Base-by-base conservation (phyloP, 2,797 vertebrate genomes). In the Takifugu ocellatus region DNA sequence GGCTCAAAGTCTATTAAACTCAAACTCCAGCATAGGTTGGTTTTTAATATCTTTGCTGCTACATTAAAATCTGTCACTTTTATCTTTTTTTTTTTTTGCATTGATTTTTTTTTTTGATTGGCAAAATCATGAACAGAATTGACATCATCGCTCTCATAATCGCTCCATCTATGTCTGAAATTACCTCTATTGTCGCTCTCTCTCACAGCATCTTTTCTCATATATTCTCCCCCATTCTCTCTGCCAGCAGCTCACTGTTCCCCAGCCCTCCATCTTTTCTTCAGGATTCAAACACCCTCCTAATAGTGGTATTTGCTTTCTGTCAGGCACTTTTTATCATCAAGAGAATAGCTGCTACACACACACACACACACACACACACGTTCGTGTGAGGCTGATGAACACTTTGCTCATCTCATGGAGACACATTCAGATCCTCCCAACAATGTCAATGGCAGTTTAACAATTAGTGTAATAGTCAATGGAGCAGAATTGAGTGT, bases 251-350 rank as follows among this genome's bases (percentile, higher is more conserved):
- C 68, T 54, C 6, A 43, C 72, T 39, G 58, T 82, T 84, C 78
- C 71, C 59, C 57, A 76, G 61, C 70, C 81, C 78, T 78, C 78
- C 70, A 51, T 64, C 63, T 77, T 58, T 63, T 63, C 68, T 56
- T 39, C 51, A 16, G 51, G 36, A 75, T 71, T 64, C 51, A 59
- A 69, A 50, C 62, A 61, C 39, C 50, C 26, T 63, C 56, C 49
- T 83, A 70, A 81, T 76, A 60, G 70, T 59, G 72, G 73, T 80
- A 65, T 83, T 84, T 74, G 72, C 75, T 82, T 70, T 78, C 75
- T 79, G 76, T 79, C 76, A 79, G 77, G 49, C 75, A 1, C 26
- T 56, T 70, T 77, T 78, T 84, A 81, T 82, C 67, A 33, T 17
- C 25, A 42, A 68, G 71, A 75, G 51, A 76, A 66, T 51, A 59